These are phyloP conservation scores for Spodoptera picta DNA, from an alignment of 2,888 invertebrate species.

Conservation along the genomic window DNA sequence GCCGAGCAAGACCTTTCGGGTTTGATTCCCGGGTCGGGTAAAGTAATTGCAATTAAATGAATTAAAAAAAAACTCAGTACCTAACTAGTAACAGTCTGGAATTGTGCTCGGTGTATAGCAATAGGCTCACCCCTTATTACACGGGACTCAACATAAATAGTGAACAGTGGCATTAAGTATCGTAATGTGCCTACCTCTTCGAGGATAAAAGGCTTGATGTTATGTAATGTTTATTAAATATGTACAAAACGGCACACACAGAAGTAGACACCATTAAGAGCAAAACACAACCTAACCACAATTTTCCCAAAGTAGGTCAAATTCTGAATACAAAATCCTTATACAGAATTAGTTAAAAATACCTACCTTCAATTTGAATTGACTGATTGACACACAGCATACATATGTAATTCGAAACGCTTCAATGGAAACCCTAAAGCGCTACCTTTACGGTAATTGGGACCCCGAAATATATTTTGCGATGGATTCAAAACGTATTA, in stretches of 20 bases:
- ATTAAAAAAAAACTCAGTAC: too few relatives aligned
- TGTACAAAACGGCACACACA: not conserved
- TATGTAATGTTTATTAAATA: too few relatives aligned
- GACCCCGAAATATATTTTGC: constrained; percentile 21
- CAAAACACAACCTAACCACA: not conserved
- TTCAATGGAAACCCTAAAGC: constrained; percentile 9
- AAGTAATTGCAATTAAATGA: too few relatives aligned
- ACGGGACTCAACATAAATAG: too few relatives aligned
- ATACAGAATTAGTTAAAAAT: constrained; percentile 20
- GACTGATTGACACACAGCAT: constrained; percentile 9
- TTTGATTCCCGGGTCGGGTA: too few relatives aligned
- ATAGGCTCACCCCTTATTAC: too few relatives aligned
- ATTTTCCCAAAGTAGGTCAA: constrained; percentile 13
- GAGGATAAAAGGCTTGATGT: too few relatives aligned
- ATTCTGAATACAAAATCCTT: constrained; percentile 24
- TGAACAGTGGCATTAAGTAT: too few relatives aligned
- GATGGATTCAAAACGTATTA: constrained; percentile 27
- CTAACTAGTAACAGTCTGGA: too few relatives aligned
- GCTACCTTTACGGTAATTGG: constrained; percentile 24
- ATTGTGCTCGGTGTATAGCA: too few relatives aligned
- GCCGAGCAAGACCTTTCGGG: too few relatives aligned
- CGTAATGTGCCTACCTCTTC: too few relatives aligned
- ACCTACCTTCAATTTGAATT: constrained; percentile 6
- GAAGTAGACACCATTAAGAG: not conserved
- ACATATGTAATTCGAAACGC: constrained; percentile 8